Evolutionary conservation across 1,140 invertebrate species (phyloP).

Genomic region (Drosophila quadrilineata): DNA sequence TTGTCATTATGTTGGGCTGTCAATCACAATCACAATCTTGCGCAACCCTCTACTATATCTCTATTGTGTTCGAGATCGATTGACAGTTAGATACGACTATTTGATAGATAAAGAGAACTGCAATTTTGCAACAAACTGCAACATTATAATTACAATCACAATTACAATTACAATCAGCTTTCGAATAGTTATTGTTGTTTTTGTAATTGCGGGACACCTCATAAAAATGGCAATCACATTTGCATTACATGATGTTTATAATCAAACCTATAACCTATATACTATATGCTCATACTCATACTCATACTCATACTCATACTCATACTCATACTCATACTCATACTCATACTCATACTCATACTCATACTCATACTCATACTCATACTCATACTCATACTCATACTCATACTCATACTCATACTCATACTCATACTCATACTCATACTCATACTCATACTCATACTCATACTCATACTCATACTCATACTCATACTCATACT

Average conservation of each 20-base stretch:
- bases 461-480: constrained; percentile 13
- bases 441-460: background rate
- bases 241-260: constrained; percentile 54
- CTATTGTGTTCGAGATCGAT: no score
- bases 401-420: constrained; percentile 8
- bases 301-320: background rate
- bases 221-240: constrained; percentile 68
- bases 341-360: constrained; percentile 6
- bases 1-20: constrained; percentile 63
- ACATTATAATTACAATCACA: constrained; percentile 28
- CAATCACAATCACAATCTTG: no score
- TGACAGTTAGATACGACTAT: no score
- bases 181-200: constrained; percentile 1
- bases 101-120: constrained; percentile 11
- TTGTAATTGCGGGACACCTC: constrained; percentile 29
- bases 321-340: constrained; percentile 9
- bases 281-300: no score
- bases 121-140: background rate
- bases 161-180: constrained; percentile 21
- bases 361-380: background rate
- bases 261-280: no score
- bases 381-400: background rate
- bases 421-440: constrained; percentile 1
- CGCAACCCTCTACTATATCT: constrained; percentile 49
- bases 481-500: background rate